Percentiles rank a stretch among this genome's conserved stretches.
These are phyloP conservation scores for Andrena minutula DNA, from an alignment of 2,888 invertebrate species.

Conservation along the genomic window DNA sequence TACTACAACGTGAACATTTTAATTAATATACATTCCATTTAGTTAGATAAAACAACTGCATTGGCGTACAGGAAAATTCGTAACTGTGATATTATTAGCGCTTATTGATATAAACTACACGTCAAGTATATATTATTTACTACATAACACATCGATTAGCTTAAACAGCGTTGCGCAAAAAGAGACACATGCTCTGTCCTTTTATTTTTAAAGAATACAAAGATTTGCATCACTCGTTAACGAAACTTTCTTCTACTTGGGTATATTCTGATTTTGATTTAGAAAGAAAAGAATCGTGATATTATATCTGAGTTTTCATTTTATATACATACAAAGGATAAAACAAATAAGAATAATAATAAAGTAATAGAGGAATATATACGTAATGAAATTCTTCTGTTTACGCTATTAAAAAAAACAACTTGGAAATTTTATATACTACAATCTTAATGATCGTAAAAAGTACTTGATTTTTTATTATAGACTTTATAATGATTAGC, in stretches of 20 bases:
- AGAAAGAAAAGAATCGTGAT: background rate
- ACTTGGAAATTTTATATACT: background rate
- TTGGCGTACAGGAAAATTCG: slow-evolving; percentile 16
- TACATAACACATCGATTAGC: slow-evolving; percentile 19
- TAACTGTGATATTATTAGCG: slow-evolving; percentile 24
- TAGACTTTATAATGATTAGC: slow-evolving; percentile 23
- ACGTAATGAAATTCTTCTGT: background rate
- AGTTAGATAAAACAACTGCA: slow-evolving; percentile 23
- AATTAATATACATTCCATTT: slow-evolving; percentile 30
- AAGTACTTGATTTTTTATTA: slow-evolving; percentile 11
- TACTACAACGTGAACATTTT: slow-evolving; percentile 7
- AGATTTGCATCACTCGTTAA: background rate
- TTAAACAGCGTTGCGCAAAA: slow-evolving; percentile 9
- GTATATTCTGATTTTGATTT: background rate
- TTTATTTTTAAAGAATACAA: slow-evolving; percentile 8
- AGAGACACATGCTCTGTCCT: slow-evolving; percentile 27
- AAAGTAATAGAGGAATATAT: background rate
- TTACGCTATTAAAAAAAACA: too few species aligned
- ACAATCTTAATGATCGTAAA: background rate
- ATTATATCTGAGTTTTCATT: background rate
- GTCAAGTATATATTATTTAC: background rate
- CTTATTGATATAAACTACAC: slow-evolving; percentile 8
- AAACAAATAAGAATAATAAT: background rate
- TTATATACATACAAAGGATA: background rate
- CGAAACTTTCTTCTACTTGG: background rate